Evolutionary conservation across 2,113 vertebrate species (phyloP), one percentile per base, ranked within the genome.

Genomic region (Panthera tigris): DNA sequence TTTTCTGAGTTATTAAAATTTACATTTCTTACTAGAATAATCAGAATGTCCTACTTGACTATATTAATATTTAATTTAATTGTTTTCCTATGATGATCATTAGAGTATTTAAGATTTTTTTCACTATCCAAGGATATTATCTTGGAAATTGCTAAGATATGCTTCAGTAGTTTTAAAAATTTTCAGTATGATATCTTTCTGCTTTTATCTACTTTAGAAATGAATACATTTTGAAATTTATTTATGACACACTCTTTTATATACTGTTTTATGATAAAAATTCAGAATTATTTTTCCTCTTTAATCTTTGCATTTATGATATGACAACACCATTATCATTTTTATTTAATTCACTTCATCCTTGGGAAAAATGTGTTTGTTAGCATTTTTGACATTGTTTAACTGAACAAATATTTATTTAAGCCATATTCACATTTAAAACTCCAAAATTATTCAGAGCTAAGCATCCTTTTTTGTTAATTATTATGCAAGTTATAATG

Each of bases 1-100:
- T 97, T 97, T 91, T 97, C 21, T 36, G 5, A 88, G 14, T 95
- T 86, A 92, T 69, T 6, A 6, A 94, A 79, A 98, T 66, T 82
- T 83, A 3, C 41, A 90, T 91, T 97, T 74, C 78, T 74, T 93
- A 94, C 18, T 66, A 86, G 12, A 90, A 76, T 95, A 96, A 93
- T 95, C 39, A 93, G 36, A 52, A 92, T 94, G 96, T 95, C 55
- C 9, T 92, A 25, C 27, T 89, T 36, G 92, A 39, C 71, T 93
- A 97, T 78, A 78, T 23, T 91, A 36, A 96, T 91, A 57, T 97
- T 97, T 97, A 97, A 97, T 98, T 98, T 96, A 98, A 98, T 98
- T 98, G 71, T 65, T 4, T 81, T 91, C 71, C 87, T 52, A 10
- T 93, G 74, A 66, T 95, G 57, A 96, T 97, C 33, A 79, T 1